These are phyloP conservation scores for Scleropages formosus DNA, from an alignment of 2,797 vertebrate species.

Conservation along the genomic window DNA sequence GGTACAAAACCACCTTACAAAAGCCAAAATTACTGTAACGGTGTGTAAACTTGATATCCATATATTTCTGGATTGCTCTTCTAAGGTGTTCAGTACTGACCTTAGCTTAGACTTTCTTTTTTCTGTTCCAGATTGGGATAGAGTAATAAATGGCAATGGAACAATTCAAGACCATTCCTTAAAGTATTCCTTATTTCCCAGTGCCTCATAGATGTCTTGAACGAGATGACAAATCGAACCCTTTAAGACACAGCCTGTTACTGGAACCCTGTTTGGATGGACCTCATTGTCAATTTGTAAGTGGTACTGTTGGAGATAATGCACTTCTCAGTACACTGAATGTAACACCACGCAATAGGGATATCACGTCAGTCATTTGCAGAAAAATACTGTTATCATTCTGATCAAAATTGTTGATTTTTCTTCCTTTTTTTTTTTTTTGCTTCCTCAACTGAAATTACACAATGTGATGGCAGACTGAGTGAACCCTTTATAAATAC, in stretches of 20 bases:
- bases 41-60: no score
- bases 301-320: slow-evolving; percentile 40
- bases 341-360: slow-evolving; percentile 41
- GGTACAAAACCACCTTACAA: no score
- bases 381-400: slow-evolving; percentile 15
- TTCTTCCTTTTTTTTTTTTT: not conserved
- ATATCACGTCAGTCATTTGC: slow-evolving; percentile 46
- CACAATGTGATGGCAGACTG: not conserved
- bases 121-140: slow-evolving; percentile 50
- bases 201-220: slow-evolving; percentile 67
- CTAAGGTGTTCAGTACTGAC: not conserved
- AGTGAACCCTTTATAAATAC: slow-evolving; percentile 14
- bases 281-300: slow-evolving; percentile 54
- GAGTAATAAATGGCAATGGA: slow-evolving; percentile 59
- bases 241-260: slow-evolving; percentile 63
- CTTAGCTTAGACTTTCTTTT: slow-evolving; percentile 25
- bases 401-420: not conserved
- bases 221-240: slow-evolving; percentile 62
- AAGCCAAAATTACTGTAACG: no score
- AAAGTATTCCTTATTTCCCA: slow-evolving; percentile 60
- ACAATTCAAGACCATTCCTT: slow-evolving; percentile 64
- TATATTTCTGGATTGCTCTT: no score
- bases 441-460: not conserved
- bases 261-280: slow-evolving; percentile 29
- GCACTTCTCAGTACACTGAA: slow-evolving; percentile 59